Conservation (phyloP, 2,113 vertebrate species). For the Sapayoa aenigma region DNA sequence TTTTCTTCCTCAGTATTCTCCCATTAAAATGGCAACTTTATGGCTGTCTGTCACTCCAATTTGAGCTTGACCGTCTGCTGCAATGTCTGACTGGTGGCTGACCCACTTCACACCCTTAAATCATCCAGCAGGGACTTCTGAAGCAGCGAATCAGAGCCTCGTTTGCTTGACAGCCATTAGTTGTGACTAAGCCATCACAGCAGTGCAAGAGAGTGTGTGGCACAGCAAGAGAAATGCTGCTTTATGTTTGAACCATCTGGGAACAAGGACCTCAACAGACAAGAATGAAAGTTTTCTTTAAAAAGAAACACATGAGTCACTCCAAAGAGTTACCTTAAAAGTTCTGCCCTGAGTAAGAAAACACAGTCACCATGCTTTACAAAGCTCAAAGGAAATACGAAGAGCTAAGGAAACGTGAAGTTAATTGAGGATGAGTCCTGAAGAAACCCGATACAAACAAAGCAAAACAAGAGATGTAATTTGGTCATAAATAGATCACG, state of each 20-base stretch:
- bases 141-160: background rate
- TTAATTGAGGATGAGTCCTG: background rate
- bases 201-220: background rate
- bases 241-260: constrained; percentile 22
- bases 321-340: background rate
- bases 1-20: background rate
- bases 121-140: background rate
- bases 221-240: background rate
- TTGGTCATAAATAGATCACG: background rate
- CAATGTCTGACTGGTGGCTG: background rate
- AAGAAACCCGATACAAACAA: background rate
- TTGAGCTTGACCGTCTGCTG: background rate
- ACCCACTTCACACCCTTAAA: background rate
- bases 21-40: background rate
- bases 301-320: background rate
- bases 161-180: background rate
- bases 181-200: background rate
- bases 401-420: background rate
- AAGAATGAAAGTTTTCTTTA: background rate
- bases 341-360: background rate
- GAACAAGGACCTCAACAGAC: background rate
- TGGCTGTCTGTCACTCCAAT: background rate
- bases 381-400: background rate
- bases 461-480: background rate
- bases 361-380: background rate